These are phyloP conservation scores for Frankliniella fusca DNA, from an alignment of 2,888 invertebrate genomes.

Conservation along the genomic window DNA sequence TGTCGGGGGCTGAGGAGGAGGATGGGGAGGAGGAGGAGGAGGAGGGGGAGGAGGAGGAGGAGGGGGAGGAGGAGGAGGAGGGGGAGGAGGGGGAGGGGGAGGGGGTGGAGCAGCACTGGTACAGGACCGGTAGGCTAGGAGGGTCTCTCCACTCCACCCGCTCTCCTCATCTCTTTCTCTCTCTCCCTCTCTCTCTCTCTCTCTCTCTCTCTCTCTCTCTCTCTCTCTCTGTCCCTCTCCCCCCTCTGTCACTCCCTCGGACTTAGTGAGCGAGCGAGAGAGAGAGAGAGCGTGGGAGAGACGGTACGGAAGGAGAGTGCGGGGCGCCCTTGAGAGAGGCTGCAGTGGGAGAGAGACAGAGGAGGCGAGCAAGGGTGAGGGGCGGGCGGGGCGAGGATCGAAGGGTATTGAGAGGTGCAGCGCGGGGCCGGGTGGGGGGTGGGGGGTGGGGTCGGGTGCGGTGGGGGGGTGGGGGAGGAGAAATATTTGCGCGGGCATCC, in stretches of 20 bases:
- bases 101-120: no score
- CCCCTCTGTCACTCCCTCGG: no score
- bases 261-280: neutral
- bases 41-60: neutral
- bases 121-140: no score
- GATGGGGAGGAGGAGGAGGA: neutral
- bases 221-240: no score
- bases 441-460: neutral
- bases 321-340: constrained; percentile 5
- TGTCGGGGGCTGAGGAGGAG: neutral
- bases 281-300: neutral
- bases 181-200: no score
- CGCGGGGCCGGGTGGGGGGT: neutral
- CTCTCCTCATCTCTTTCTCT: no score
- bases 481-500: constrained; percentile 24
- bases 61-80: neutral
- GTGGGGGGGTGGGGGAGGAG: neutral
- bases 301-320: neutral
- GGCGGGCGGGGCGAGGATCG: neutral
- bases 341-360: neutral
- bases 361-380: neutral
- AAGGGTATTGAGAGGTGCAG: neutral
- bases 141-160: no score
- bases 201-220: no score
- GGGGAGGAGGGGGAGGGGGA: neutral